Evolutionary conservation across 2,888 invertebrate species (phyloP), one percentile per base, ranked within the genome.

Genomic region (Apamea anceps): DNA sequence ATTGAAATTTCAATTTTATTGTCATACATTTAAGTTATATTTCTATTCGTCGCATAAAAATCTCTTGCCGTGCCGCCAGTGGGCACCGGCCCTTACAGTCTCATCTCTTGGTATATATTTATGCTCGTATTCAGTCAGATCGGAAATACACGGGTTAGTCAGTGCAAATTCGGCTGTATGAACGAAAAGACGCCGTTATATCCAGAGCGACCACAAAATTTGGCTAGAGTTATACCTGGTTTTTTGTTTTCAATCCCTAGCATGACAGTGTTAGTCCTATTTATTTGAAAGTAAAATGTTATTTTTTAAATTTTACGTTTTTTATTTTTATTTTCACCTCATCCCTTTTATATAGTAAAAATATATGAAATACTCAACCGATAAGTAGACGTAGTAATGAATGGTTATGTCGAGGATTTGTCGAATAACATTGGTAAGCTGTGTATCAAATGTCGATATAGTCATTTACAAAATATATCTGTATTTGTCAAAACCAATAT

Each of bases 271-370:
- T 93, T 92, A 92, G 87, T 90, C 72, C 90, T 85, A 93, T 95
- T 94, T 94, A 94, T 94, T 94, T 92, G 81, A 91, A 91, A 96
- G 95, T 95, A 95, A 96, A 95, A 89, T 87, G 90, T 93, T 95
- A 94, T 93, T 93, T 92, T 93, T 92, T 91, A 89, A 90, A 84
- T 89, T 91, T 91, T 91, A 91, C 90, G 81, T 92, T 94, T 94
- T 92, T 90, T 76, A 73, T 87, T 90, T 71, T 89, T 88, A 71
- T 86, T 87, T 85, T 79, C 72, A 82, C 74, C 82, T 66, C 60
- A 25, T 79, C 73, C 85, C 71, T 78, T 80, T 72, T 85, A 65
- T 28, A 21, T 77, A 32, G 72, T 72, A 74, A 63, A 65, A 72
- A 2, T 60, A 73, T 21, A 18, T 37, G 54, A 45, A 48, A 25